Percentiles rank a stretch among this genome's conserved stretches.
Conservation (phyloP, 2,797 vertebrate genomes). For the Rhadinocentrus ornatus region DNA sequence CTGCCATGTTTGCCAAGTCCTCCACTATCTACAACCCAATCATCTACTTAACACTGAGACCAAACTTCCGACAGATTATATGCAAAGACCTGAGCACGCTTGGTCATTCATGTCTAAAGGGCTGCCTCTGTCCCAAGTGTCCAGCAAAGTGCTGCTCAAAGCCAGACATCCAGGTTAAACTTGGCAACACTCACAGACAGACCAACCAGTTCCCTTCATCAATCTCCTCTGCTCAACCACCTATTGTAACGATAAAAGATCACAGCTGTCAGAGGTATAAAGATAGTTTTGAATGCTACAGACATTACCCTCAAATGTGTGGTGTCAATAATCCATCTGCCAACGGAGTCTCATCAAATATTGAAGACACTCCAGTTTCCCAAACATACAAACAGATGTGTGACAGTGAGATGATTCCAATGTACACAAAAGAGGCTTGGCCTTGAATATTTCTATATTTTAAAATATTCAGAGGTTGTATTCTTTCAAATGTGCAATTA, state of each 20-base stretch:
- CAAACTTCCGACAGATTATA: slow-evolving; percentile 75
- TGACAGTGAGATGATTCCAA: slow-evolving; percentile 65
- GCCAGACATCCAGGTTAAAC: slow-evolving; percentile 41
- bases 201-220: slow-evolving; percentile 51
- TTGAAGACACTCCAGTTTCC: slow-evolving; percentile 15
- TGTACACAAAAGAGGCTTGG: slow-evolving; percentile 74
- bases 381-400: slow-evolving; percentile 22
- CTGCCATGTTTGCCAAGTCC: slow-evolving; percentile 86
- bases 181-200: slow-evolving; percentile 48
- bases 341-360: slow-evolving; percentile 22
- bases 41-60: slow-evolving; percentile 81
- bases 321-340: slow-evolving; percentile 9
- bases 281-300: slow-evolving; percentile 67
- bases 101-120: slow-evolving; percentile 55
- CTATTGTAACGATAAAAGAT: slow-evolving; percentile 13
- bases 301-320: slow-evolving; percentile 62
- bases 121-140: slow-evolving; percentile 52
- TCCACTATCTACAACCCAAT: slow-evolving; percentile 86
- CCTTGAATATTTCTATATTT: slow-evolving; percentile 48
- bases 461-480: slow-evolving; percentile 12
- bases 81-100: slow-evolving; percentile 66
- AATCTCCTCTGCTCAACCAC: slow-evolving; percentile 44
- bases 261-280: slow-evolving; percentile 49
- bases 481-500: slow-evolving; percentile 25
- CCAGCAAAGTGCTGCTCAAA: slow-evolving; percentile 48